phyloP scores from a whole-genome alignment of 2,113 vertebrate genomes.

The Colossoma macropomum region DNA sequence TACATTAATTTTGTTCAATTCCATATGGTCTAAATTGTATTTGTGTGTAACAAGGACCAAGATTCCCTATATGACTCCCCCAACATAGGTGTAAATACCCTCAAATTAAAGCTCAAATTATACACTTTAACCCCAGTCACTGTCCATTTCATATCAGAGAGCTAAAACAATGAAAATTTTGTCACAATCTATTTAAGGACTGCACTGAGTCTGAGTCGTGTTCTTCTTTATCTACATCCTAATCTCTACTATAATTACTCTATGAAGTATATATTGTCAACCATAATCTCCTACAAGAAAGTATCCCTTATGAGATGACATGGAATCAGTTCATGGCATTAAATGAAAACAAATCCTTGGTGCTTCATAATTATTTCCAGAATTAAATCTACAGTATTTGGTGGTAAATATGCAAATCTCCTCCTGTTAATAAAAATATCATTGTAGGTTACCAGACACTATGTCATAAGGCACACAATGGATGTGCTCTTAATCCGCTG shows the following conservation, averaged over 20 bases:
- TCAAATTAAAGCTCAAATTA: background rate
- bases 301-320: background rate
- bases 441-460: constrained; percentile 10
- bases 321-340: constrained; percentile 4
- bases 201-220: constrained; percentile 43
- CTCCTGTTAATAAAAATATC: constrained; percentile 23
- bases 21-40: too few species aligned
- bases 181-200: background rate
- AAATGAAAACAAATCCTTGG: constrained; percentile 6
- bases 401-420: background rate
- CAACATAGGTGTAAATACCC: background rate
- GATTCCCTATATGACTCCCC: too few species aligned
- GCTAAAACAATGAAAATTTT: background rate
- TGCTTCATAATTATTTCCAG: constrained; percentile 7
- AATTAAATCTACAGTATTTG: constrained; percentile 16
- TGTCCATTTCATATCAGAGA: background rate
- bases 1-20: too few species aligned
- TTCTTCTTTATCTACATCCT: constrained; percentile 57
- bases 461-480: constrained; percentile 26
- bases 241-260: constrained; percentile 71
- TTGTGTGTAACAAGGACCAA: too few species aligned
- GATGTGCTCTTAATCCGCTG: constrained; percentile 27
- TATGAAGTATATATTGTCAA: constrained; percentile 58
- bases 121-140: background rate
- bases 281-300: constrained; percentile 62